Conservation (phyloP, 2,888 invertebrate genomes). For the Stenodera caucasica region DNA sequence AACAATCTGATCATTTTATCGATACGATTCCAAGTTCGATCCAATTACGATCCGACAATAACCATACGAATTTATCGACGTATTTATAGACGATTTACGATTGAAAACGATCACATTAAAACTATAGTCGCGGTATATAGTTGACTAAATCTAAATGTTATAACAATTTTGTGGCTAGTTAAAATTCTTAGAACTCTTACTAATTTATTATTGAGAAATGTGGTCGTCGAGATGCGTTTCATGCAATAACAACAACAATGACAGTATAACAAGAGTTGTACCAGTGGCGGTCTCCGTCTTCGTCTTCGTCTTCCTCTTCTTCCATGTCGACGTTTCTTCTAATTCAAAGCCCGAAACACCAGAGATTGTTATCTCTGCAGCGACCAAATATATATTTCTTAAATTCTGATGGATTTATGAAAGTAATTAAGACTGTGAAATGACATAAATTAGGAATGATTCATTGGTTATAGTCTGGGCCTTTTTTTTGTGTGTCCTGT, state of each 20-base stretch:
- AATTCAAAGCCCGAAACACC: slow-evolving; percentile 1
- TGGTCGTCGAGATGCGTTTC: slow-evolving; percentile 19
- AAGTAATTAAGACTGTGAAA: slow-evolving; percentile 49
- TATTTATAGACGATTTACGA: no score
- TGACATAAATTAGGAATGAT: slow-evolving; percentile 50
- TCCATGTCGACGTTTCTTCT: neutral
- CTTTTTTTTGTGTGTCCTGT: slow-evolving; percentile 18
- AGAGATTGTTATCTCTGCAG: slow-evolving; percentile 45
- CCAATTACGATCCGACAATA: no score
- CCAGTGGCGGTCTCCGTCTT: neutral
- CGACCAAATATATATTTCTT: slow-evolving; percentile 45
- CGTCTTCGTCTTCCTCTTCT: neutral
- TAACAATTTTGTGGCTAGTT: slow-evolving; percentile 33
- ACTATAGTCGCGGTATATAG: no score
- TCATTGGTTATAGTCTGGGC: slow-evolving; percentile 36
- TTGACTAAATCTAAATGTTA: slow-evolving; percentile 15
- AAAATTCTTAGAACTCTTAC: slow-evolving; percentile 34
- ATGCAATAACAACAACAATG: slow-evolving; percentile 7
- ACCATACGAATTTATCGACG: no score
- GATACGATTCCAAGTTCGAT: no score
- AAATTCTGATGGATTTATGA: slow-evolving; percentile 50
- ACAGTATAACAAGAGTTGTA: slow-evolving; percentile 6
- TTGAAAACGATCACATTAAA: no score
- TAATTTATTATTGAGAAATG: slow-evolving; percentile 33
- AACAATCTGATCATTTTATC: no score